Base-by-base conservation (phyloP, 2,797 vertebrate species). In the Arctocebus calabarensis region DNA sequence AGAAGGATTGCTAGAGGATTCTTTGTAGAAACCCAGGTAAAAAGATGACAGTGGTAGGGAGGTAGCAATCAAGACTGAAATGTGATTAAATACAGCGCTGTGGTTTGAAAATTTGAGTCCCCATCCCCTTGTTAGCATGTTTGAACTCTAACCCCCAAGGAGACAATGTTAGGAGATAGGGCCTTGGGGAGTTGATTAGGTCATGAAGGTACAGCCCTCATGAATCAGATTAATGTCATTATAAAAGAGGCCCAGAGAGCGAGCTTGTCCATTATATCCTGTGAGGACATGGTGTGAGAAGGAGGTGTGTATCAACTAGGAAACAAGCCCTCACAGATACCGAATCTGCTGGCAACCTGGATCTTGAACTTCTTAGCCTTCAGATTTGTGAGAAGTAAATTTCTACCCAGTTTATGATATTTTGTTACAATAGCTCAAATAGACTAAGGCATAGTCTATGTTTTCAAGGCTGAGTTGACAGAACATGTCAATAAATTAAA, bases 11-110 rank as follows among this genome's bases (percentile, higher is more conserved):
- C 29, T 70, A 71, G n/a, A 84, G 74, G 13, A 64, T 77, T 62
- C 61, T 83, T 34, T 59, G 25, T 45, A 68, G 70, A 77, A 92
- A 32, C 82, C 20, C 37, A 59, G n/a, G 34, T 82, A 85, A 86
- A 86, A 34, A 84, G 83, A 77, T 29, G 12, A 86, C 34, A 27
- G 25, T 84, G 37, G 48, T 27, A 3, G 22, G 10, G 14, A 34
- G 40, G 40, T 77, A 59, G 23, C 45, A 95, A 73, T 86, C 62
- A 89, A 73, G n/a, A 83, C 4, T 37, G 75, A 86, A 92, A 86
- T 68, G n/a, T 43, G 61, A 20, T 78, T 52, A 86, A 89, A 75
- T 64, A 71, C 45, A 43, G 34, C 43, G 75, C 3, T 68, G 5
- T 43, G 48, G 19, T 57, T 25, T 66, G 34, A 89, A 25, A 25